Conservation (phyloP, 35 echinoderm and acorn worm species). For the Strongylocentrotus purpuratus region DNA sequence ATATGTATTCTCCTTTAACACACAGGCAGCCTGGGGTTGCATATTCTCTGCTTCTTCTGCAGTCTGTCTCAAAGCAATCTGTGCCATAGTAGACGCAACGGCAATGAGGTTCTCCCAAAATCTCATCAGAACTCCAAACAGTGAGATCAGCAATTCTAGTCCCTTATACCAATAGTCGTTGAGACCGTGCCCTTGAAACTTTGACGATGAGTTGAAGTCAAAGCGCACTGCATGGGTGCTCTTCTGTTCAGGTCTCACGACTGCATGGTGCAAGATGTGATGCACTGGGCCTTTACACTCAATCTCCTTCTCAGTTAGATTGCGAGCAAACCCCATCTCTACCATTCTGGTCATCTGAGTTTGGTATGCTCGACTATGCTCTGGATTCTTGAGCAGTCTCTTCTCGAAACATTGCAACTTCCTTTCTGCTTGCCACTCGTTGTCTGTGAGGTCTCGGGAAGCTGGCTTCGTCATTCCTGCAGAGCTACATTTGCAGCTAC, state of each 20-base stretch:
- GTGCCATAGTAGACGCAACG: constrained; percentile 59
- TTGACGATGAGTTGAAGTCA: constrained; percentile 68
- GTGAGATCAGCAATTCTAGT: constrained; percentile 67
- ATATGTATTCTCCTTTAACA: constrained; percentile 64
- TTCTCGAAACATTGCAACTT: constrained; percentile 40
- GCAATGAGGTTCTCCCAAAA: constrained; percentile 55
- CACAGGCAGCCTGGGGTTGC: constrained; percentile 42
- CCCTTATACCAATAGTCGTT: constrained; percentile 77
- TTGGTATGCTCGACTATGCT: constrained; percentile 43
- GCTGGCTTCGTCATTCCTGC: constrained; percentile 32
- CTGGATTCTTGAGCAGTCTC: constrained; percentile 51
- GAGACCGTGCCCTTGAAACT: constrained; percentile 52
- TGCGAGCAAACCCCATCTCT: constrained; percentile 62
- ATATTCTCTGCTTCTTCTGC: constrained; percentile 37
- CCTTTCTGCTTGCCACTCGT: constrained; percentile 57
- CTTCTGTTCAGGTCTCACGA: constrained; percentile 61
- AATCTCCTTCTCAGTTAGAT: constrained; percentile 41
- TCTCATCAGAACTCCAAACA: constrained; percentile 58
- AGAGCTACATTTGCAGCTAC: constrained; percentile 49
- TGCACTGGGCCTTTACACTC: constrained; percentile 53
- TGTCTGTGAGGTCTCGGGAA: constrained; percentile 24
- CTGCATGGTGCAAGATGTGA: constrained; percentile 72
- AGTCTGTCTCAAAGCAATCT: constrained; percentile 60
- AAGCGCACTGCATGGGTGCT: constrained; percentile 70
- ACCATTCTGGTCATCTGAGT: constrained; percentile 59